Conservation (phyloP, 2,888 invertebrate genomes). For the Lasioglossum malachurum region DNA sequence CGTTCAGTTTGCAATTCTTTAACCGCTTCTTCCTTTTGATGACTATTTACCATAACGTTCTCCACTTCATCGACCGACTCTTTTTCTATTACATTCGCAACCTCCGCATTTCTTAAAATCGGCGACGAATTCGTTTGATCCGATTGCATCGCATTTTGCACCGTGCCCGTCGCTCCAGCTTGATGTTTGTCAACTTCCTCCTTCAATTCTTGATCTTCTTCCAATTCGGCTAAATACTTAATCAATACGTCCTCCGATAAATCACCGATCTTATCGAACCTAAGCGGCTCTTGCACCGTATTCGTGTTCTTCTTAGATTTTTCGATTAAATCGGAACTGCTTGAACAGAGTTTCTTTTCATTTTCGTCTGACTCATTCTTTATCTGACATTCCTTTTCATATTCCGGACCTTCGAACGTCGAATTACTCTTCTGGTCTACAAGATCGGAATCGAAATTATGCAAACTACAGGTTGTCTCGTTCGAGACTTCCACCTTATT, state of each 20-base stretch:
- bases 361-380: conserved; percentile 63
- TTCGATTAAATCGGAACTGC: conserved; percentile 38
- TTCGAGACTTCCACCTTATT: conserved; percentile 29
- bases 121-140: conserved; percentile 75
- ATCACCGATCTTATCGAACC: conserved; percentile 80
- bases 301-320: conserved; percentile 18
- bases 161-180: conserved; percentile 46
- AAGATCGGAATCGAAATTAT: conserved; percentile 64
- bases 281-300: conserved; percentile 68
- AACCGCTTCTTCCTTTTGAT: conserved; percentile 65
- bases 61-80: conserved; percentile 78
- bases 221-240: conserved; percentile 84
- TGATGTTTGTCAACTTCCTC: conserved; percentile 32
- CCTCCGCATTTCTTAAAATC: conserved; percentile 78
- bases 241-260: conserved; percentile 84
- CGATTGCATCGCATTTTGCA: conserved; percentile 23
- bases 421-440: conserved; percentile 58
- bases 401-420: conserved; percentile 71
- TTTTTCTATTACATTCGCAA: conserved; percentile 76
- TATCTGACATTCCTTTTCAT: conserved; percentile 67
- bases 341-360: neutral
- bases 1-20: conserved; percentile 69
- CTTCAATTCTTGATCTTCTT: conserved; percentile 81
- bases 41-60: conserved; percentile 79
- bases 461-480: conserved; percentile 3